Percentiles rank a stretch among this genome's conserved stretches.
These are phyloP conservation scores for Ceratina australensis DNA, from an alignment of 1,140 invertebrate species.

Conservation along the genomic window DNA sequence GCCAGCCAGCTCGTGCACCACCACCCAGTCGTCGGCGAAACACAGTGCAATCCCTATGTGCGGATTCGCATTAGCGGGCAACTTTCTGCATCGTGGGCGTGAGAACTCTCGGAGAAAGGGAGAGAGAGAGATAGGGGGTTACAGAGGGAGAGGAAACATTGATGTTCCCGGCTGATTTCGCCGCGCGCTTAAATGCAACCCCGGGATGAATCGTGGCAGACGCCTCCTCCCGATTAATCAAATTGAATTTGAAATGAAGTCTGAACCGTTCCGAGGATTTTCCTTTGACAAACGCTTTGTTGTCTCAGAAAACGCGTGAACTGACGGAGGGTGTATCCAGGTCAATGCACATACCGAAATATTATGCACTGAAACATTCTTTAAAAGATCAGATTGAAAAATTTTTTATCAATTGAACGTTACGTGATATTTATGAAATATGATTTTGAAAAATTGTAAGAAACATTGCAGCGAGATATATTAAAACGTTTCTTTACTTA, in stretches of 20 bases:
- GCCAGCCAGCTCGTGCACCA: slow-evolving; percentile 43
- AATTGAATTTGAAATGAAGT: slow-evolving; percentile 28
- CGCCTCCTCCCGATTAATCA: slow-evolving; percentile 29
- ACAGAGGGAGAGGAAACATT: slow-evolving; percentile 19
- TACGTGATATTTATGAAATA: too few relatives aligned
- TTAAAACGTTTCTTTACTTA: too few relatives aligned
- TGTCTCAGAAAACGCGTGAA: background rate
- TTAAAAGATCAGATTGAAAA: too few relatives aligned
- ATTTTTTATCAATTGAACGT: too few relatives aligned
- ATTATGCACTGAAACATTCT: too few relatives aligned
- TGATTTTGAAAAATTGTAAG: too few relatives aligned
- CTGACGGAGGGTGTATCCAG: too few relatives aligned
- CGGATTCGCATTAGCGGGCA: slow-evolving; percentile 69
- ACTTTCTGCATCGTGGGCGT: slow-evolving; percentile 53
- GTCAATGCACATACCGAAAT: too few relatives aligned
- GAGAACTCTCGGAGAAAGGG: background rate
- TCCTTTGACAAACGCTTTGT: background rate
- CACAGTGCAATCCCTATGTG: slow-evolving; percentile 71
- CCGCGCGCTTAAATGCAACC: slow-evolving; percentile 15
- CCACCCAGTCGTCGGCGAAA: slow-evolving; percentile 55
- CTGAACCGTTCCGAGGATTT: background rate
- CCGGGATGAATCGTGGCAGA: slow-evolving; percentile 9
- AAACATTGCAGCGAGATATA: too few relatives aligned
- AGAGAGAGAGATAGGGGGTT: background rate
- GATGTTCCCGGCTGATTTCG: slow-evolving; percentile 41